These are phyloP conservation scores for Eulemur rubriventer DNA, from an alignment of 2,797 vertebrate species.

Conservation along the genomic window DNA sequence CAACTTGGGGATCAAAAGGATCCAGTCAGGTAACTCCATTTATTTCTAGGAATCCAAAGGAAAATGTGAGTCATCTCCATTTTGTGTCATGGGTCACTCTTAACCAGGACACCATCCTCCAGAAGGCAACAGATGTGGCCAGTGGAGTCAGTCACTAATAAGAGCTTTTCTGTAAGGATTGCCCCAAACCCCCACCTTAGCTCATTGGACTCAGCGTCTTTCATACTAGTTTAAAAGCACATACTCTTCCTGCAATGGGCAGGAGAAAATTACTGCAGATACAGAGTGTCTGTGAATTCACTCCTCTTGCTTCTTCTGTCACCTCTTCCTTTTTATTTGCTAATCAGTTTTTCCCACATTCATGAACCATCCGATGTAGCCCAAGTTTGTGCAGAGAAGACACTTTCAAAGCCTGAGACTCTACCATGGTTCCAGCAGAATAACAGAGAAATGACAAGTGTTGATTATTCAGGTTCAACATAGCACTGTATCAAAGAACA, in stretches of 20 bases:
- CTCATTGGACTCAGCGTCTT: not conserved
- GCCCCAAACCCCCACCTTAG: not conserved
- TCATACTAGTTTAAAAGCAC: not conserved
- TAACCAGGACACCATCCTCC: not conserved
- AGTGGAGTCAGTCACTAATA: slow-evolving; percentile 11
- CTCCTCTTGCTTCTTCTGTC: not conserved
- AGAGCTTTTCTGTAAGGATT: slow-evolving; percentile 10
- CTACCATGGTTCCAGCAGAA: not conserved
- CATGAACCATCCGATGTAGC: not conserved
- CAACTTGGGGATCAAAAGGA: not conserved
- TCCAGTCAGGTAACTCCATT: not conserved
- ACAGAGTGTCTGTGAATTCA: not conserved
- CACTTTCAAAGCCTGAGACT: not conserved
- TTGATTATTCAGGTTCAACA: not conserved
- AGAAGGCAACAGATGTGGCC: slow-evolving; percentile 21
- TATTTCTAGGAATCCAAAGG: slow-evolving; percentile 34
- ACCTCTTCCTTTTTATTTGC: slow-evolving; percentile 1
- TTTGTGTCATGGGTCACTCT: slow-evolving; percentile 34
- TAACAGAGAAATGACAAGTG: not conserved
- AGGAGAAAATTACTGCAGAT: not conserved
- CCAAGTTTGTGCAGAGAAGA: not conserved
- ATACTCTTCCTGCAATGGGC: not conserved
- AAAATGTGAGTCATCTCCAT: slow-evolving; percentile 45
- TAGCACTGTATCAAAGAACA: not conserved
- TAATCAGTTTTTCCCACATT: slow-evolving; percentile 5